phyloP scores from a whole-genome alignment of 2,888 invertebrate genomes.

The Frankliniella fusca region DNA sequence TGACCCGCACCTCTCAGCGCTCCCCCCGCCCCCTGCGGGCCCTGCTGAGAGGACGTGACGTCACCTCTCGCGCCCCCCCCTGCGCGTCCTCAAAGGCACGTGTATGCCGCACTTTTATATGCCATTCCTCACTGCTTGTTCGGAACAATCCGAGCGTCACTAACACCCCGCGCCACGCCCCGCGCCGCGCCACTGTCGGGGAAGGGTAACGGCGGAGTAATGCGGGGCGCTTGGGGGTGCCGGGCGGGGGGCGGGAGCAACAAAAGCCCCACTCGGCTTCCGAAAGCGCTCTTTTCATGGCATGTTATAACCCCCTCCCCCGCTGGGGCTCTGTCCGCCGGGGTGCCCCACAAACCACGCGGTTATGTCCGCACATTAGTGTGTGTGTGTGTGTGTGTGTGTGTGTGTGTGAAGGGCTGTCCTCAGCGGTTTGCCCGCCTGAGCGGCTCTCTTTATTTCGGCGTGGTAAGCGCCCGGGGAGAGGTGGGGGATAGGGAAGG shows the following conservation, averaged over 20 bases:
- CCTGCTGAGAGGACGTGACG: no score
- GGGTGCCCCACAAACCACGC: background rate
- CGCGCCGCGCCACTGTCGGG: background rate
- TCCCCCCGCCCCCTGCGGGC: no score
- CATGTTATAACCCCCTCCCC: background rate
- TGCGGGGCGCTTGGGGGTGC: background rate
- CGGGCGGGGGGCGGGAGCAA: background rate
- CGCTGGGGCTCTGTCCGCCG: background rate
- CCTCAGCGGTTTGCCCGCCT: background rate
- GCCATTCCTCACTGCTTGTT: background rate
- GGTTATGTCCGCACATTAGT: background rate
- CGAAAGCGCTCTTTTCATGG: conserved; percentile 5
- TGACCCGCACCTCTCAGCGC: no score
- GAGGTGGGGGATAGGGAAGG: no score
- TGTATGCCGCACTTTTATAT: background rate
- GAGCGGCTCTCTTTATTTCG: background rate
- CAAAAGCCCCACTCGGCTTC: conserved; percentile 12
- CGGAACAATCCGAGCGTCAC: background rate
- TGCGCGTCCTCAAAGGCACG: background rate
- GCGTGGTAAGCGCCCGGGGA: no score
- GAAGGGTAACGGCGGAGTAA: no score
- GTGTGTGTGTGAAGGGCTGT: background rate
- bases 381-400: background rate
- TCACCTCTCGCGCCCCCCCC: background rate
- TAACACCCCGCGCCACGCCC: background rate